Evolutionary conservation across 2,113 vertebrate genomes (phyloP).

Genomic region (Chloebia gouldiae): DNA sequence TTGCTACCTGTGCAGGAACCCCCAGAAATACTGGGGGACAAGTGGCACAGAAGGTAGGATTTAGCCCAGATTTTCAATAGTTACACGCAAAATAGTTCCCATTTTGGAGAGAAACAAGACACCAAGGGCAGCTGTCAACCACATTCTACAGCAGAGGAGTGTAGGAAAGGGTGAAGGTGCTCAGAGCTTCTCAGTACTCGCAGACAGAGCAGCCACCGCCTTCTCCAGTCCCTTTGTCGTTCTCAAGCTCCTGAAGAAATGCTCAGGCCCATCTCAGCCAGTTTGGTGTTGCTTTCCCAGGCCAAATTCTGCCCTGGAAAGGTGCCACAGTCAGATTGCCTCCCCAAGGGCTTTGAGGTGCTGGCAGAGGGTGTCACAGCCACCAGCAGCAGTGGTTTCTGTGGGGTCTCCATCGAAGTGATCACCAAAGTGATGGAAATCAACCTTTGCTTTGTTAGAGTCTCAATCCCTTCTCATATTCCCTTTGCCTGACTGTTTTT

Average conservation of each 20-base stretch:
- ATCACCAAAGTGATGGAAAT: not conserved
- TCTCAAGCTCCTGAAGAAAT: not conserved
- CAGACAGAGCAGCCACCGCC: not conserved
- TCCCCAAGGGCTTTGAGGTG: not conserved
- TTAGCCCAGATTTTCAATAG: not conserved
- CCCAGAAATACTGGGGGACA: not conserved
- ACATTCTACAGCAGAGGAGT: fast-evolving
- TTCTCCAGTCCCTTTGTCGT: not conserved
- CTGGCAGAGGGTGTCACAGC: not conserved
- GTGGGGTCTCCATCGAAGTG: fast-evolving
- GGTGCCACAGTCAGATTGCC: not conserved
- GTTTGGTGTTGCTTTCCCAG: not conserved
- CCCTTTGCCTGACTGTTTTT: not conserved
- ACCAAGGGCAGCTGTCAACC: not conserved
- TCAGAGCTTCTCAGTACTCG: not conserved
- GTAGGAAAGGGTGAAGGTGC: not conserved
- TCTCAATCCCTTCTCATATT: not conserved
- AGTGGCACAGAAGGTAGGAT: not conserved
- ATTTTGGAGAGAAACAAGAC: not conserved
- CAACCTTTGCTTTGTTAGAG: fast-evolving
- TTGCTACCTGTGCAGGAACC: fast-evolving
- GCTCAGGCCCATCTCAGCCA: not conserved
- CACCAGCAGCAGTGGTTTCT: not conserved
- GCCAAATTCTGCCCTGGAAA: not conserved
- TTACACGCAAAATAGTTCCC: not conserved